A percentile compares a stretch with the other conserved stretches of the same genome.
Conservation (phyloP, 92 coral and sea anemone species). For the Zoanthus solanderi region DNA sequence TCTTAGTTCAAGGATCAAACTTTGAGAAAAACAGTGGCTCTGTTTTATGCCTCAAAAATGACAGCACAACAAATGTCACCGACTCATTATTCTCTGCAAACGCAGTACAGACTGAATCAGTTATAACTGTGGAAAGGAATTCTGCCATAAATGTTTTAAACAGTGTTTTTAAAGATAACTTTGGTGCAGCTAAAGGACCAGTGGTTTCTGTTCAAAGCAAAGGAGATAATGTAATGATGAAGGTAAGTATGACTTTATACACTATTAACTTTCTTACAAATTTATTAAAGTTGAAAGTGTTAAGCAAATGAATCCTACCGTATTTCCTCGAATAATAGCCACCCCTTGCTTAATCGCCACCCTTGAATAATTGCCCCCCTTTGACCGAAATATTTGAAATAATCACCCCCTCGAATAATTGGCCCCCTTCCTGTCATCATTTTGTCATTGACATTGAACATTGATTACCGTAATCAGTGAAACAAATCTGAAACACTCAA, state of each 20-base stretch:
- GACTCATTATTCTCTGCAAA: constrained; percentile 16
- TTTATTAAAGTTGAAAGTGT: background rate
- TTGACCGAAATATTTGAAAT: no score
- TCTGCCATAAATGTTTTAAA: background rate
- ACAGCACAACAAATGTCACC: constrained; percentile 1
- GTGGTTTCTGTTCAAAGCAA: background rate
- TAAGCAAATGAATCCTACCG: background rate
- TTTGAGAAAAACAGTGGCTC: constrained; percentile 28
- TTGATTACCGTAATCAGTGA: no score
- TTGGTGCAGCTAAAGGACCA: constrained; percentile 20
- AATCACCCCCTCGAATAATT: no score
- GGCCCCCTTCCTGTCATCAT: no score
- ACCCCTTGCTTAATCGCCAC: no score
- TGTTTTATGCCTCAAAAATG: background rate
- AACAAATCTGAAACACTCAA: no score
- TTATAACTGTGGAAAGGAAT: constrained; percentile 18
- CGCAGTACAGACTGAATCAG: constrained; percentile 6
- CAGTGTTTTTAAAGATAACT: constrained; percentile 20
- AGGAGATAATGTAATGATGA: constrained; percentile 23
- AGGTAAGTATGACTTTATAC: background rate
- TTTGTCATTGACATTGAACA: no score
- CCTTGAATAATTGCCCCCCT: no score
- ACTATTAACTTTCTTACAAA: background rate
- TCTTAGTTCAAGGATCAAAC: constrained; percentile 20
- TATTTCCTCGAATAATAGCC: background rate